Percentiles rank a stretch among this genome's conserved stretches.
Conservation (phyloP, 1,140 invertebrate genomes). For the Euura lappo region DNA sequence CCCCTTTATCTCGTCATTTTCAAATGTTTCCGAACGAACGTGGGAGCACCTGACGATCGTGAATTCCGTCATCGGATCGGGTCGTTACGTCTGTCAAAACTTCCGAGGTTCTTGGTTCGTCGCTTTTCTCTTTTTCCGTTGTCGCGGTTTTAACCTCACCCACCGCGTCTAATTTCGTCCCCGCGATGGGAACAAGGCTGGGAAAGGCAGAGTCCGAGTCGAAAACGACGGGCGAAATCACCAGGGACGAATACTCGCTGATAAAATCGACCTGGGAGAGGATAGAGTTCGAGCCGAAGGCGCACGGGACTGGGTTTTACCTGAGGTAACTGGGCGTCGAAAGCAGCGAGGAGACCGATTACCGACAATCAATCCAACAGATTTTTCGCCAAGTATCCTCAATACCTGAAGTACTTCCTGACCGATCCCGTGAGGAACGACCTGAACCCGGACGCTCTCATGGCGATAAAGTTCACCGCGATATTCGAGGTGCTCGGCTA, state of each 20-base stretch:
- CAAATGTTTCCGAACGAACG: too few relatives aligned
- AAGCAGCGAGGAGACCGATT: too few relatives aligned
- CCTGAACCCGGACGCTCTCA: slow-evolving; percentile 29
- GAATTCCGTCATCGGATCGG: too few relatives aligned
- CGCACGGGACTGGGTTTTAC: slow-evolving; percentile 38
- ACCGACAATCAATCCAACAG: slow-evolving; percentile 14
- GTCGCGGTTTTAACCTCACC: neutral
- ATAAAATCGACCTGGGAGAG: slow-evolving; percentile 34
- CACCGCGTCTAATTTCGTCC: neutral
- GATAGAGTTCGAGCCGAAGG: slow-evolving; percentile 37
- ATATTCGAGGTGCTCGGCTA: slow-evolving; percentile 40
- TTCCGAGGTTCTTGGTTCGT: neutral
- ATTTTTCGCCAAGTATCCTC: slow-evolving; percentile 35
- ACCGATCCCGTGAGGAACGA: slow-evolving; percentile 22
- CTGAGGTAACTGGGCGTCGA: slow-evolving; percentile 22
- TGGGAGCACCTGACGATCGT: too few relatives aligned
- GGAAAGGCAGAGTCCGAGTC: neutral
- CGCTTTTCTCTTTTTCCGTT: neutral
- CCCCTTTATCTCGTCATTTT: too few relatives aligned
- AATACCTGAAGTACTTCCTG: slow-evolving; percentile 40
- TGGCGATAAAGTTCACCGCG: slow-evolving; percentile 32
- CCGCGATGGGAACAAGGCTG: neutral
- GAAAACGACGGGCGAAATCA: slow-evolving; percentile 19
- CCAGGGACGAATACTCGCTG: slow-evolving; percentile 25
- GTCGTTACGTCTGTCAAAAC: neutral